Base-by-base conservation (phyloP, 2,888 invertebrate species). In the Tiphia femorata region DNA sequence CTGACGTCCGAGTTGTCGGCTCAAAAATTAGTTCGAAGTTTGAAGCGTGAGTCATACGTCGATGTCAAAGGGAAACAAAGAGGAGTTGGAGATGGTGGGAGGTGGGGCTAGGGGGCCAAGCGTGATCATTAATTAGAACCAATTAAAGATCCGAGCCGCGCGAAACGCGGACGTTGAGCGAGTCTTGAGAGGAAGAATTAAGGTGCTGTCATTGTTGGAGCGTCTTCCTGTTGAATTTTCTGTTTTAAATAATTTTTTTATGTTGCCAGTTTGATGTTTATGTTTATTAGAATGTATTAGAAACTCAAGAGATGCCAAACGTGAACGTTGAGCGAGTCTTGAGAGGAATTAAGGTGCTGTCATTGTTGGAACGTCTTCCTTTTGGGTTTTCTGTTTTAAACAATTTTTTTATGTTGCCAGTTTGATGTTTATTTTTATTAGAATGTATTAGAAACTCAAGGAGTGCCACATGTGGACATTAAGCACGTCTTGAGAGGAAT, bases 281-380 rank as follows among this genome's bases (percentile, higher is more conserved):
- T n/a, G 58, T 64, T 77, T 79, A 79, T 79, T 78, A 78, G 72
- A 67, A 44, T 70, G 76, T 78, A 79, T 79, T 79, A 76, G 71
- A 70, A 66, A 65, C 65, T 42, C 48, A 12, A 59, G n/a, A n/a
- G 54, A 48, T 67, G 67, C 68, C 58, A 73, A 73, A 70, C 64
- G 50, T 52, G 53, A 49, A 62, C n/a, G n/a, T n/a, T n/a, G n/a
- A n/a, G n/a, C n/a, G n/a, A n/a, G n/a, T n/a, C n/a, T n/a, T n/a
- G n/a, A n/a, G n/a, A n/a, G n/a, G n/a, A n/a, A 57, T 41, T 30
- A 57, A 66, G 57, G 67, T 66, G 66, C 21, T 33, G 61, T 47
- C 62, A 35, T 27, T 12, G 8, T 33, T 12, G 43, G 27, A 35
- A 42, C 52, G 20, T 58, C 49, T 60, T 54, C 52, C 57, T 52